Evolutionary conservation across 2,113 vertebrate species (phyloP).

Genomic region (Platanista minor): DNA sequence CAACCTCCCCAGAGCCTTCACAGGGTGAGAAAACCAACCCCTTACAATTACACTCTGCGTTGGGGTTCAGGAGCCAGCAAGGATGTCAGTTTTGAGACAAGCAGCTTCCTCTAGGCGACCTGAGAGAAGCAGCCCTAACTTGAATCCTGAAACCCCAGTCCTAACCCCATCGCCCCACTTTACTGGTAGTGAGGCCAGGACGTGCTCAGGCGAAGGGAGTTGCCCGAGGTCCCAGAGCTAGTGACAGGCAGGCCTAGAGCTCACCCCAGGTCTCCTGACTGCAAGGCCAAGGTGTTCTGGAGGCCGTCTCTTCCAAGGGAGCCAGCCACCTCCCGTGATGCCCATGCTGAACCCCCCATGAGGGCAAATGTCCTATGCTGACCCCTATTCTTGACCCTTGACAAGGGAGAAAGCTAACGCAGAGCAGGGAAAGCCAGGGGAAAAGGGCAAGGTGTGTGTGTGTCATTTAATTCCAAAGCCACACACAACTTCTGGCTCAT

Average conservation of each 20-base stretch:
- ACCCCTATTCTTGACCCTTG: not conserved
- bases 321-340: not conserved
- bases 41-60: not conserved
- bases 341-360: not conserved
- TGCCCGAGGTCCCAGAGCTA: not conserved
- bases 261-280: not conserved
- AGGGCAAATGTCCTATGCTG: not conserved
- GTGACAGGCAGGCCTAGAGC: not conserved
- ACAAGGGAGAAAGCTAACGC: not conserved
- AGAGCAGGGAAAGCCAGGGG: not conserved
- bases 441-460: no score
- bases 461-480: not conserved
- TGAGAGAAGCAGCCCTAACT: not conserved
- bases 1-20: not conserved
- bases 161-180: fast-evolving
- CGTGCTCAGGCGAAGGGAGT: not conserved
- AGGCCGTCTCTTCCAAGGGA: not conserved
- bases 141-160: not conserved
- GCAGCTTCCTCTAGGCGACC: not conserved
- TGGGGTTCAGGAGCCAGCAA: not conserved
- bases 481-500: not conserved
- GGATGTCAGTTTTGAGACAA: not conserved
- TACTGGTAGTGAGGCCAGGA: not conserved
- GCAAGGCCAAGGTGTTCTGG: not conserved
- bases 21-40: not conserved